Evolutionary conservation across 1,140 invertebrate genomes (phyloP), one percentile per base, ranked within the genome.

Genomic region (Nymphalis io): DNA sequence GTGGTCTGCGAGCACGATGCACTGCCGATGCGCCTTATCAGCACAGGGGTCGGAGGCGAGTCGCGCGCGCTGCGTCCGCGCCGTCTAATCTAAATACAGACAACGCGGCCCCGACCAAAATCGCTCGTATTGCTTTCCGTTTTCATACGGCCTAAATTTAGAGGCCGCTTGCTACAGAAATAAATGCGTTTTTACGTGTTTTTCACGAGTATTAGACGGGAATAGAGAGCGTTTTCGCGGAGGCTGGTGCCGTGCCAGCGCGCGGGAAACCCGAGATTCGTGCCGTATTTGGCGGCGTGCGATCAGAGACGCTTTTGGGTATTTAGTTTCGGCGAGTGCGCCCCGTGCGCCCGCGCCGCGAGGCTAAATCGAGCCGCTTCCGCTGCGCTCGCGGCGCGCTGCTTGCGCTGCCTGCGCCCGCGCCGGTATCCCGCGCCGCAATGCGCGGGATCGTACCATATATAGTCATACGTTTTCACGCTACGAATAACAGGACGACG

Each of bases 181-280:
- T 91, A 91, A 89, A 88, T 87, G 79, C 75, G 82, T 84, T 89
- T 89, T 91, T 91, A 89, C 88, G 86, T 87, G 87, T 88, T 91
- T 89, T 85, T 79, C 80, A 76, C 78, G 82, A 77, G 79, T 66
- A 78, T 87, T 86, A 87, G 86, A 82, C 84, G 81, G 83, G 85
- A 87, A 88, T 84, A 86, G 86, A 80, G 81, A 55, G 51, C 51
- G 46, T 63, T 63, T 63, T 55, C 51, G 51, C 51, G 51, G 76
- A 75, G 79, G 69, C 78, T 80, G 81, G 81, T 79, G 80, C 60
- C 55, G 81, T 82, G 88, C 86, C 83, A 81, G 83, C 74, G 64
- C 76, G 78, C 78, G 74, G 72, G 88, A 84, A 89, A 90, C 79
- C 74, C 82, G 86, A 89, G 88, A 89, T 88, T 82, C 78, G 73